phyloP scores from a whole-genome alignment of 2,113 vertebrate genomes.

The Camelus bactrianus region DNA sequence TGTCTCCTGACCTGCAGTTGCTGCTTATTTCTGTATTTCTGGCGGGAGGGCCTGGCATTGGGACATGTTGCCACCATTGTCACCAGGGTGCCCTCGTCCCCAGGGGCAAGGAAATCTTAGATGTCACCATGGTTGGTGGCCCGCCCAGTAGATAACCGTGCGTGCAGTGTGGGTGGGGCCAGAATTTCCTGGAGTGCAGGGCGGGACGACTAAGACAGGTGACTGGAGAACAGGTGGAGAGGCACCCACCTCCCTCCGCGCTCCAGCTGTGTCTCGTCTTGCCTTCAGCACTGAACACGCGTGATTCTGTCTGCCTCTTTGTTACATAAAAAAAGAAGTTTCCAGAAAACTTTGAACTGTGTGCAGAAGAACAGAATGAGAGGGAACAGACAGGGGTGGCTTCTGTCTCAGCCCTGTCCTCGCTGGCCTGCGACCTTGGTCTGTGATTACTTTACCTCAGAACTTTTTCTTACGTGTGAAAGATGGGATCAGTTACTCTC shows the following conservation, averaged over 20 bases:
- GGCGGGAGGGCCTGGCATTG: background rate
- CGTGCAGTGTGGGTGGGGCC: background rate
- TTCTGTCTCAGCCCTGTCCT: background rate
- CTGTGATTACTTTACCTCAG: too few relatives aligned
- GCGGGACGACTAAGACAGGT: fast-evolving
- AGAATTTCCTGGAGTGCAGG: too few relatives aligned
- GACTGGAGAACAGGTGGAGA: background rate
- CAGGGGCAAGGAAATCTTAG: background rate
- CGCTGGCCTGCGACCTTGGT: background rate
- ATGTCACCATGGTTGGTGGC: background rate
- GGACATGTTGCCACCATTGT: background rate
- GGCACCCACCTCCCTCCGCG: fast-evolving
- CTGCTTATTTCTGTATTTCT: background rate
- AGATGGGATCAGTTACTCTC: background rate
- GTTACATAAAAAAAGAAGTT: background rate
- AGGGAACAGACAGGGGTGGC: background rate
- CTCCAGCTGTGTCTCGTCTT: background rate
- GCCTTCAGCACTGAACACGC: background rate
- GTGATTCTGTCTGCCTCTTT: background rate
- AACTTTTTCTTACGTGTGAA: background rate
- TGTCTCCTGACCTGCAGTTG: background rate
- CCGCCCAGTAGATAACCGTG: background rate
- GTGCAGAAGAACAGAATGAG: background rate
- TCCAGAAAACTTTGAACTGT: background rate
- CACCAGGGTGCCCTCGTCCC: background rate